A percentile compares a stretch with the other conserved stretches of the same genome.
Evolutionary conservation across 2,888 invertebrate genomes (phyloP).

Genomic region (Brachylomia viminalis): DNA sequence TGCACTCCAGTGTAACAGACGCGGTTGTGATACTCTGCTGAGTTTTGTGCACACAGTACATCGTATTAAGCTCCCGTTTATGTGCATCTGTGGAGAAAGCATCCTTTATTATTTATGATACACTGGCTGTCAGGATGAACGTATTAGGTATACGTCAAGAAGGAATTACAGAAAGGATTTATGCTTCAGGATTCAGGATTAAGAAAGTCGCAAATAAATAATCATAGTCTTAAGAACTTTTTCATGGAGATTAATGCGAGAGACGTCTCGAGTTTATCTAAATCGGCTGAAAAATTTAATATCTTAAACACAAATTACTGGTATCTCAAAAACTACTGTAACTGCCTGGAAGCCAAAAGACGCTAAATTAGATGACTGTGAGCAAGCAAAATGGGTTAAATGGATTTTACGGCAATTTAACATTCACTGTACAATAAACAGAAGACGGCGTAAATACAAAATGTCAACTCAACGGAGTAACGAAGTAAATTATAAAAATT

Average conservation of each 20-base stretch:
- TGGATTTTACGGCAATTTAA: constrained; percentile 62
- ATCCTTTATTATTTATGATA: constrained; percentile 61
- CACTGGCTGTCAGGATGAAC: constrained; percentile 53
- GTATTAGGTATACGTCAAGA: constrained; percentile 54
- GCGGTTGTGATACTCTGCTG: constrained; percentile 55
- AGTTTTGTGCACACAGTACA: constrained; percentile 54
- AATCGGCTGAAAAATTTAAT: constrained; percentile 31
- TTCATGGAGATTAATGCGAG: constrained; percentile 53
- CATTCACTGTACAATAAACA: constrained; percentile 67
- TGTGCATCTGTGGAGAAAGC: constrained; percentile 58
- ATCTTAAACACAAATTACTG: constrained; percentile 38
- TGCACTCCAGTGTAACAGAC: constrained; percentile 56
- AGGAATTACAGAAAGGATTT: constrained; percentile 54
- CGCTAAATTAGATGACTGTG: constrained; percentile 55
- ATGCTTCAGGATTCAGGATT: constrained; percentile 39
- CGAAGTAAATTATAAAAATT: constrained; percentile 70
- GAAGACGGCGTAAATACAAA: constrained; percentile 64
- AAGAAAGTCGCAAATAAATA: constrained; percentile 55
- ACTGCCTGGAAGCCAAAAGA: constrained; percentile 33
- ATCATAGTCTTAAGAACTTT: constrained; percentile 46
- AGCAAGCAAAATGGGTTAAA: constrained; percentile 57
- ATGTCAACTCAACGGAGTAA: constrained; percentile 63
- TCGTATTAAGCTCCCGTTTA: constrained; percentile 59
- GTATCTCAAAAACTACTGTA: constrained; percentile 21
- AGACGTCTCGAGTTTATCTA: constrained; percentile 37